Percentiles rank a stretch among this genome's conserved stretches.
Evolutionary conservation across 2,113 vertebrate species (phyloP).

Genomic region (Synodontis membranacea): DNA sequence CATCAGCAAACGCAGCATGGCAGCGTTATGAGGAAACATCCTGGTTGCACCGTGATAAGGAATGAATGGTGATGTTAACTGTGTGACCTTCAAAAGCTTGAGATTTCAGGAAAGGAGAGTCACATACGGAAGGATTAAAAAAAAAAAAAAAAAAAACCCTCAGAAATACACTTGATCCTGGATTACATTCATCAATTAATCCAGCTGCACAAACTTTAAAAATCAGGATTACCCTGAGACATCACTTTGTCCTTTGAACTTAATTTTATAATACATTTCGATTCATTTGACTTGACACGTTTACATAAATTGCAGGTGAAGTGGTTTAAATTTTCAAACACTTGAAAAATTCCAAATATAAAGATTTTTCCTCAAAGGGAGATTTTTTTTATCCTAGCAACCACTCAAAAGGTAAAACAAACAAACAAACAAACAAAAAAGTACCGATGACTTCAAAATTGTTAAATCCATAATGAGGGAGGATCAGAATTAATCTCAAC

Average conservation of each 20-base stretch:
- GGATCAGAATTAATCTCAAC: background rate
- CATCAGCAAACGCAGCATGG: constrained; percentile 12
- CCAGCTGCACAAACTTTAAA: background rate
- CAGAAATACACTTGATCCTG: no score
- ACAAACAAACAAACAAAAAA: background rate
- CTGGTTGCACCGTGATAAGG: constrained; percentile 3
- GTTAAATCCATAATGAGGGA: background rate
- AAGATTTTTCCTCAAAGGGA: background rate
- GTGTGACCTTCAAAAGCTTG: background rate
- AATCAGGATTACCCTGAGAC: background rate
- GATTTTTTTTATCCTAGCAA: background rate
- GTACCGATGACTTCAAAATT: background rate
- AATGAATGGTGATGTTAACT: background rate
- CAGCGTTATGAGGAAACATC: background rate
- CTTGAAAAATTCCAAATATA: background rate
- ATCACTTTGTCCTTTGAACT: background rate
- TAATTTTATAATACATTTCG: background rate
- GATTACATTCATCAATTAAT: background rate
- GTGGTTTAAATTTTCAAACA: background rate
- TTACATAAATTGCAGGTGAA: background rate
- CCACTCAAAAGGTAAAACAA: background rate
- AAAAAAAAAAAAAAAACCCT: background rate
- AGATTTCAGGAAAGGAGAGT: background rate
- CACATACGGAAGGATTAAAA: background rate
- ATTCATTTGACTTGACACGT: background rate